Base-by-base conservation (phyloP, 2,888 invertebrate genomes). In the Abscondita cerata region DNA sequence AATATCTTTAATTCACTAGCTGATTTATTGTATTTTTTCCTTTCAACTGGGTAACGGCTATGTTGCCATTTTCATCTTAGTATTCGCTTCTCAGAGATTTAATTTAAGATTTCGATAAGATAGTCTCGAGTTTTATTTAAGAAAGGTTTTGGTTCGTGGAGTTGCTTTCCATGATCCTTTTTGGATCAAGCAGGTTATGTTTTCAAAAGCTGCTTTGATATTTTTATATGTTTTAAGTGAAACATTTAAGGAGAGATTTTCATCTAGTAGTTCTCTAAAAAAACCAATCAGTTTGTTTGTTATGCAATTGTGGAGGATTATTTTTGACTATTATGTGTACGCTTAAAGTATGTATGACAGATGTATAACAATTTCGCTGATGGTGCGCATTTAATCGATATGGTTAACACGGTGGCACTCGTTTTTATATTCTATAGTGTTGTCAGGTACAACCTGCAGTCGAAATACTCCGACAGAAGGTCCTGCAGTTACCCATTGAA, bases 171-270 rank as follows among this genome's bases (percentile, higher is more conserved):
- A 47, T 11, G 47, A 3, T 12, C 20, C 8, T 18, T 47, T n/a
- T n/a, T 18, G 47, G 19, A 19, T 47, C 20, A 20, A 8, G 20
- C 8, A 20, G 19, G 20, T 47, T 47, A 20, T 11, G 8, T 47
- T 44, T 44, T 44, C 44, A 15, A 67, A 54, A 12, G 53, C 61
- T 1, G 36, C 31, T 46, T 68, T 63, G 13, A 69, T 31, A 13
- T 68, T 59, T n/a, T 60, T 55, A 0, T 50, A 50, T 5, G 59
- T 67, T 64, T 65, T 68, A 25, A 69, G 33, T 1, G 59, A 25
- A 52, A 65, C 51, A 12, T 50, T 34, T 9, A 50, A 13, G 33
- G 50, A 9, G 11, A 25, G 33, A 50, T 25, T 31, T n/a, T n/a
- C n/a, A n/a, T n/a, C 15, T 25, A 50, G 50, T 9, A 13, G 5